A percentile compares a stretch with the other conserved stretches of the same genome.
Conservation (phyloP, 2,797 vertebrate genomes). For the Cichlasoma orientale region DNA sequence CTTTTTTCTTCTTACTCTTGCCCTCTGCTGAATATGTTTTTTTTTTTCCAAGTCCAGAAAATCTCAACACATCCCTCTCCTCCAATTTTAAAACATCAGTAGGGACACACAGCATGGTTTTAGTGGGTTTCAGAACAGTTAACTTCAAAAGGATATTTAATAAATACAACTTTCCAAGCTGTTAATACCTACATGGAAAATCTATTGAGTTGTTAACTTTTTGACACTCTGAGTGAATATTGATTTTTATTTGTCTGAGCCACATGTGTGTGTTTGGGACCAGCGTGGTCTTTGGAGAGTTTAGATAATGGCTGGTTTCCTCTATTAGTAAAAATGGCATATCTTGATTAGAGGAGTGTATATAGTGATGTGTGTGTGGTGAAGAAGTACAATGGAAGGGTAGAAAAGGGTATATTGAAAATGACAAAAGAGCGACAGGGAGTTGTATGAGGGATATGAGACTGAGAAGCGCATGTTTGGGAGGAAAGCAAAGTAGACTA, state of each 20-base stretch:
- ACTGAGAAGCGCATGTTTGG: neutral
- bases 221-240: neutral
- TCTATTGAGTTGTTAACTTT: neutral
- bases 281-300: neutral
- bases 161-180: neutral
- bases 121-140: neutral
- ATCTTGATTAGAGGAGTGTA: neutral
- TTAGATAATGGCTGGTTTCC: neutral
- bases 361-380: neutral
- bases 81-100: neutral
- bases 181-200: neutral
- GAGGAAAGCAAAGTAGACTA: constrained; percentile 12
- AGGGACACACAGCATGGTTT: neutral
- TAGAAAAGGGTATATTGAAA: neutral
- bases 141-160: neutral
- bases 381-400: constrained; percentile 3
- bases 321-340: neutral
- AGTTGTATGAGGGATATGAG: constrained; percentile 19
- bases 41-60: neutral
- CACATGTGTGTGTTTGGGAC: neutral
- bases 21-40: neutral
- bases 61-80: neutral
- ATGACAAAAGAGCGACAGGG: constrained; percentile 25
- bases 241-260: neutral
- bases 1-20: neutral